Conservation (phyloP, 2,888 invertebrate species). For the Beris morrisii region DNA sequence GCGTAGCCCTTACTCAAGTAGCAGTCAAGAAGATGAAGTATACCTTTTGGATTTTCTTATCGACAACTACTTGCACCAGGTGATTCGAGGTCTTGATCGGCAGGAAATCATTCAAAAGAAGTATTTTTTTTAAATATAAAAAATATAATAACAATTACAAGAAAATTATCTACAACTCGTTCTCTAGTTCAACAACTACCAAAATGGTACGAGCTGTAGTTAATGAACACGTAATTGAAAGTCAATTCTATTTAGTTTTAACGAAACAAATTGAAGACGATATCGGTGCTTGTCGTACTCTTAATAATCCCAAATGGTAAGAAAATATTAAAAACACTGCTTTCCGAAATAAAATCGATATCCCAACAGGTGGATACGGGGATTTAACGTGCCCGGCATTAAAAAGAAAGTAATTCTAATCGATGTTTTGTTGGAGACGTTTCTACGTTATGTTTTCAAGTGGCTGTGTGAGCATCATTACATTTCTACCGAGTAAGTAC, state of each 20-base stretch:
- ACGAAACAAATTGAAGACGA: neutral
- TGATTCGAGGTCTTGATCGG: neutral
- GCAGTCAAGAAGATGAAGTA: too few relatives aligned
- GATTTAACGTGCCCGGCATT: neutral
- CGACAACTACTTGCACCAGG: neutral
- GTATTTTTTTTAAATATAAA: neutral
- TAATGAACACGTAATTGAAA: neutral
- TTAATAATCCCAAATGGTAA: neutral
- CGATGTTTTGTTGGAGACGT: neutral
- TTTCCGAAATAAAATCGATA: slow-evolving; percentile 4
- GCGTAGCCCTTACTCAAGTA: too few relatives aligned
- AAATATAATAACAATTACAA: too few relatives aligned
- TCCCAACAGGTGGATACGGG: neutral
- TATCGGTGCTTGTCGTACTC: neutral
- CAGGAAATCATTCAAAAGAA: neutral
- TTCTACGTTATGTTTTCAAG: neutral
- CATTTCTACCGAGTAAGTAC: neutral
- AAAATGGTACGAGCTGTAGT: neutral
- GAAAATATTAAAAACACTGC: neutral
- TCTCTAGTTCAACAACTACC: neutral
- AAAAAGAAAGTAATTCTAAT: neutral
- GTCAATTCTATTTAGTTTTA: neutral
- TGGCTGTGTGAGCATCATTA: neutral
- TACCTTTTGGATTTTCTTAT: too few relatives aligned
- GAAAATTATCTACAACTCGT: too few relatives aligned